A percentile compares a stretch with the other conserved stretches of the same genome.
phyloP scores from a whole-genome alignment of 2,797 vertebrate genomes.

The Cirrhinus mrigala region DNA sequence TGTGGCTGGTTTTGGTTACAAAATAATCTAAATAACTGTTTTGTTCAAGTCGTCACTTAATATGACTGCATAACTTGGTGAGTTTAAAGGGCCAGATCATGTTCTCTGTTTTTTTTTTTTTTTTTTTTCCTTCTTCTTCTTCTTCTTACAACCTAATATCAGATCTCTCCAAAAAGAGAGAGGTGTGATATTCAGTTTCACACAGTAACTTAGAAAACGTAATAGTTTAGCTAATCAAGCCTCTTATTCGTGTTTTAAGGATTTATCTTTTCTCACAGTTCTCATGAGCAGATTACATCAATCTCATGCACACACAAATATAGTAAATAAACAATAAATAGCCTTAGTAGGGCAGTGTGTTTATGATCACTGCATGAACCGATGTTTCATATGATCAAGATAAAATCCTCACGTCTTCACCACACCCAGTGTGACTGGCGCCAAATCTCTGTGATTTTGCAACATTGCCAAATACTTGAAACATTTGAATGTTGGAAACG shows the following conservation, averaged over 20 bases:
- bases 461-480: background rate
- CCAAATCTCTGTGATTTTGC: background rate
- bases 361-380: background rate
- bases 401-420: background rate
- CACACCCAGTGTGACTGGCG: constrained; percentile 15
- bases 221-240: background rate
- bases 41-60: too few relatives aligned
- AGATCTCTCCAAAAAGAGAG: background rate
- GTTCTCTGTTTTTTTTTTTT: background rate
- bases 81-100: background rate
- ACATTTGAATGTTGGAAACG: background rate
- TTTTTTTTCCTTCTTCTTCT: too few relatives aligned
- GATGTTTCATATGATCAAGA: background rate
- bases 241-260: background rate
- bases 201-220: background rate
- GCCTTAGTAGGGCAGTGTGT: background rate
- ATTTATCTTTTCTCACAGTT: background rate
- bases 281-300: background rate
- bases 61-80: background rate
- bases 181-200: background rate
- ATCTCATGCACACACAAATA: background rate
- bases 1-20: background rate
- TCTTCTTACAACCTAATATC: background rate
- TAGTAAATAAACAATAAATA: background rate
- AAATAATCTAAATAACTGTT: background rate